These are phyloP conservation scores for Latrodectus elegans DNA, from an alignment of 2,888 invertebrate genomes.

Conservation along the genomic window DNA sequence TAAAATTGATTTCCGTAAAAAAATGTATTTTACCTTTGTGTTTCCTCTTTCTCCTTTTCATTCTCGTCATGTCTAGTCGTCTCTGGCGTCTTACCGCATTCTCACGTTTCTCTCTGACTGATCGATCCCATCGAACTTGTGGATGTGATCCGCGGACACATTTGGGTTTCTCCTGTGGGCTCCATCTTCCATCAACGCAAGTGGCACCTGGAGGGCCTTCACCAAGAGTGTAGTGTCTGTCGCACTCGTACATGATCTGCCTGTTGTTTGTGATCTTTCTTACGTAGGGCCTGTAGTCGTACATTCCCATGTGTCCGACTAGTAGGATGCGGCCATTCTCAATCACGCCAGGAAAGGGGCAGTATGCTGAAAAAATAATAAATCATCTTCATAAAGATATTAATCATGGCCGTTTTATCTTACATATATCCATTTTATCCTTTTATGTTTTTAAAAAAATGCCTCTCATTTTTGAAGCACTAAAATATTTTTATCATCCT, in stretches of 20 bases:
- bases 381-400: too few relatives aligned
- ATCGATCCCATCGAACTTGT: slow-evolving; percentile 61
- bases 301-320: slow-evolving; percentile 96
- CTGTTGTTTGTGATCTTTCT: slow-evolving; percentile 90
- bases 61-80: slow-evolving; percentile 24
- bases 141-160: slow-evolving; percentile 92
- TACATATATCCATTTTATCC: too few relatives aligned
- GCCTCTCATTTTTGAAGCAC: too few relatives aligned
- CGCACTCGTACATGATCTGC: slow-evolving; percentile 96
- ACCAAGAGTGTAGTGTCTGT: slow-evolving; percentile 89
- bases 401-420: too few relatives aligned
- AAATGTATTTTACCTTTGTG: slow-evolving; percentile 20
- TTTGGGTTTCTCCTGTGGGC: slow-evolving; percentile 87
- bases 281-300: slow-evolving; percentile 95
- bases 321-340: slow-evolving; percentile 91
- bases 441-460: too few relatives aligned
- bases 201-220: slow-evolving; percentile 92
- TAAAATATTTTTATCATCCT: too few relatives aligned
- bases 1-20: neutral
- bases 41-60: slow-evolving; percentile 43
- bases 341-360: slow-evolving; percentile 93
- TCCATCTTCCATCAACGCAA: slow-evolving; percentile 95
- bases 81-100: slow-evolving; percentile 23
- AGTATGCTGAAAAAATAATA: slow-evolving; percentile 81
- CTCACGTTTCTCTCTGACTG: slow-evolving; percentile 47